Percentiles rank a stretch among this genome's conserved stretches.
These are phyloP conservation scores for Geotrupes spiniger DNA, from an alignment of 2,888 invertebrate species.

Conservation along the genomic window DNA sequence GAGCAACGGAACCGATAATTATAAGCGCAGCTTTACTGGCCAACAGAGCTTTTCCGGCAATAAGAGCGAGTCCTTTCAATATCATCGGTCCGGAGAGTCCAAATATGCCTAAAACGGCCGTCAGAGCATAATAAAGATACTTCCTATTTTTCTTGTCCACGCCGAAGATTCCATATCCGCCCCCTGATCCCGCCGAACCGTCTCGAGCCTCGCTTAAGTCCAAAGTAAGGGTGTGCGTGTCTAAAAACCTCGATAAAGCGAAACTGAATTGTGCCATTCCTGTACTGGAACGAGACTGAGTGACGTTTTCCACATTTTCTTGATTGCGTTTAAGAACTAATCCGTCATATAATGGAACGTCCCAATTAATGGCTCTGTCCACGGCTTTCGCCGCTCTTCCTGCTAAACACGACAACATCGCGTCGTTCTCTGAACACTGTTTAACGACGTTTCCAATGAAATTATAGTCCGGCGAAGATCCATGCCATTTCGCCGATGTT, in stretches of 20 bases:
- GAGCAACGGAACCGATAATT: conserved; percentile 66
- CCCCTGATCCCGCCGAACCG: conserved; percentile 14
- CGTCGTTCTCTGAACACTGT: conserved; percentile 1
- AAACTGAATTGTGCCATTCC: conserved; percentile 42
- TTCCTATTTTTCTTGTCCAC: conserved; percentile 28
- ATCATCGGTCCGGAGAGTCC: conserved; percentile 69
- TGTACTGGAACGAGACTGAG: conserved; percentile 4
- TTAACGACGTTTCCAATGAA: not conserved
- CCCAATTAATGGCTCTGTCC: conserved; percentile 40
- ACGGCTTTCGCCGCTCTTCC: conserved; percentile 40
- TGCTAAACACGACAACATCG: conserved; percentile 36
- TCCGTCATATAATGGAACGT: conserved; percentile 44
- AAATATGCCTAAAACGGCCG: conserved; percentile 49
- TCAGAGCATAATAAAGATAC: conserved; percentile 40
- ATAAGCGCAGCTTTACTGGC: conserved; percentile 72
- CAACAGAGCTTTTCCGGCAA: conserved; percentile 70
- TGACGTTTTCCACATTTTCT: conserved; percentile 25
- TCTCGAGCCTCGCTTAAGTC: conserved; percentile 49
- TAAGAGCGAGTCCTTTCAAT: conserved; percentile 65
- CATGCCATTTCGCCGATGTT: not conserved
- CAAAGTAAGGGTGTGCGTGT: conserved; percentile 63
- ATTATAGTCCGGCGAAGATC: not conserved
- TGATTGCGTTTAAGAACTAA: conserved; percentile 38
- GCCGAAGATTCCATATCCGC: conserved; percentile 21
- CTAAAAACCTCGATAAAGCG: conserved; percentile 60